Percentiles rank a stretch among this genome's conserved stretches.
Conservation (phyloP, 2,797 vertebrate species). For the Halcyon smyrnensis region DNA sequence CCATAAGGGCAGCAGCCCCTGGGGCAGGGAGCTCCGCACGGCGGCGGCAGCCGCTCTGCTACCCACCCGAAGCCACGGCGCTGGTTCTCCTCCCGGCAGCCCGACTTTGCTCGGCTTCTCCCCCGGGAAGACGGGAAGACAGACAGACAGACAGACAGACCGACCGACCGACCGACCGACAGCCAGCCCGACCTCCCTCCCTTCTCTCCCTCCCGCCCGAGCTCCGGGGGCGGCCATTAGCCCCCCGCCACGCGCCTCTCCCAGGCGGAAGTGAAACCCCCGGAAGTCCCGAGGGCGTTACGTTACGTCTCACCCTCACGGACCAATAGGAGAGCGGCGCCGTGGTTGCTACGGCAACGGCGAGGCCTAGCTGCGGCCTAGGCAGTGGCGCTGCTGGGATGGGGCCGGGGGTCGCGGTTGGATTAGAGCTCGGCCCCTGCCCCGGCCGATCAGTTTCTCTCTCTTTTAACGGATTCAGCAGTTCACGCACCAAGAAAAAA, state of each 20-base stretch:
- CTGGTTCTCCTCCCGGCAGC: too few species aligned
- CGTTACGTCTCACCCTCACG: not conserved
- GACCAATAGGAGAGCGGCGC: slow-evolving; percentile 20
- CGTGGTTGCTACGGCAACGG: not conserved
- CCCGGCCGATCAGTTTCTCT: not conserved
- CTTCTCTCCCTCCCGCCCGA: fast-evolving
- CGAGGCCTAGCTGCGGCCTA: not conserved
- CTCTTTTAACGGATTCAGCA: not conserved
- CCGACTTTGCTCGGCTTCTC: too few species aligned
- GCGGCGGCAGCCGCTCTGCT: not conserved
- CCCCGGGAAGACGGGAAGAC: too few species aligned
- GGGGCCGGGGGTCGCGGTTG: not conserved
- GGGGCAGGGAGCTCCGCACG: not conserved
- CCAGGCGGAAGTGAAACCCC: fast-evolving
- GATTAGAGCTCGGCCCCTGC: not conserved
- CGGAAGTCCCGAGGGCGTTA: not conserved
- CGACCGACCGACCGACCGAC: too few species aligned
- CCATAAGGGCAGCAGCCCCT: not conserved
- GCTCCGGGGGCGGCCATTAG: fast-evolving
- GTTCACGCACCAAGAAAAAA: not conserved
- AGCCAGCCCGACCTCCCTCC: not conserved
- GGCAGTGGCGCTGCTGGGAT: not conserved
- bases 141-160: too few species aligned
- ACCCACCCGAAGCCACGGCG: not conserved
- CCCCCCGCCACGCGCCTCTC: fast-evolving